Percentiles rank a stretch among this genome's conserved stretches.
These are phyloP conservation scores for Sciaenops ocellatus DNA, from an alignment of 2,797 vertebrate species.

Conservation along the genomic window DNA sequence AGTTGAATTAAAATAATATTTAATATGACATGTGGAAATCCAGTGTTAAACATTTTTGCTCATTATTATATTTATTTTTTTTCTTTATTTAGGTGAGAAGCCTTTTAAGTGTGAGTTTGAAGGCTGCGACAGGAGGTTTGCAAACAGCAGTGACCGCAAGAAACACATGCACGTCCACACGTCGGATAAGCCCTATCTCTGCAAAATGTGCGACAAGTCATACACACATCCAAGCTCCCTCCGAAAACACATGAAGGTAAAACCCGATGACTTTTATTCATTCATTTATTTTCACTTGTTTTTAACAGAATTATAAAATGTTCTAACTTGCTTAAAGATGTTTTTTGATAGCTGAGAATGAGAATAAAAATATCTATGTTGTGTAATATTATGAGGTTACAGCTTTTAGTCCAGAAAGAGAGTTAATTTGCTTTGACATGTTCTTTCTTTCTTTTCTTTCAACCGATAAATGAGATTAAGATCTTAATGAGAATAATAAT, in stretches of 20 bases:
- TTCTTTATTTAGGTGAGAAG: constrained; percentile 91
- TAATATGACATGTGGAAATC: background rate
- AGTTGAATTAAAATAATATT: background rate
- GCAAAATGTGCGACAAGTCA: constrained; percentile 99
- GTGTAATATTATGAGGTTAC: background rate
- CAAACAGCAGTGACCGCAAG: constrained; percentile 99
- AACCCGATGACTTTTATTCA: background rate
- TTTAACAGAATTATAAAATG: background rate
- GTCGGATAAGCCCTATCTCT: constrained; percentile 98
- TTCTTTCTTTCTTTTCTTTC: constrained; percentile 56
- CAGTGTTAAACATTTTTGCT: background rate
- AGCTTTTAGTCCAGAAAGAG: constrained; percentile 21
- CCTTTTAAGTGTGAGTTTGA: constrained; percentile 99
- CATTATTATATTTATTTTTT: background rate
- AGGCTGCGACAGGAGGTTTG: constrained; percentile 98
- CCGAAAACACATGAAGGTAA: constrained; percentile 99
- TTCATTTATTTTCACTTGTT: background rate
- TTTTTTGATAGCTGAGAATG: background rate
- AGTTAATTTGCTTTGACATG: constrained; percentile 62
- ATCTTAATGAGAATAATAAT: constrained; percentile 60
- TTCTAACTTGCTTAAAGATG: too few species aligned
- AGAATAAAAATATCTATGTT: background rate
- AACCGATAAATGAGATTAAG: constrained; percentile 72
- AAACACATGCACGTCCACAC: constrained; percentile 99
- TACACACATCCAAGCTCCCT: constrained; percentile 99